Conservation (phyloP, 1,140 invertebrate species). For the Eciton burchellii region DNA sequence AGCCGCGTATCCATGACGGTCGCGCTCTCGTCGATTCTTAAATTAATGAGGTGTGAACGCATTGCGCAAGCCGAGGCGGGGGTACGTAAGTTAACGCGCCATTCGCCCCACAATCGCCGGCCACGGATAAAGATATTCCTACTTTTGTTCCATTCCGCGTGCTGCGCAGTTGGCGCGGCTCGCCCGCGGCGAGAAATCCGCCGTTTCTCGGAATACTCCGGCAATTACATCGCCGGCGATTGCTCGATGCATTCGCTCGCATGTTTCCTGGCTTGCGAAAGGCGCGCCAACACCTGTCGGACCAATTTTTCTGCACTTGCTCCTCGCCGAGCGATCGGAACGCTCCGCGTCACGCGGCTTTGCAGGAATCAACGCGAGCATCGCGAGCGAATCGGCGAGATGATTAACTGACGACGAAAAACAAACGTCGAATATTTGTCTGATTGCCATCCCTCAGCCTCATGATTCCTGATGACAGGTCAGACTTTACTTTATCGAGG, state of each 20-base stretch:
- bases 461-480: too few relatives aligned
- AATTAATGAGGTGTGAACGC: conserved; percentile 50
- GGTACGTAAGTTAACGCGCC: conserved; percentile 31
- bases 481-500: too few relatives aligned
- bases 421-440: too few relatives aligned
- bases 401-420: too few relatives aligned
- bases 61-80: conserved; percentile 15
- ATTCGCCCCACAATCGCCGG: conserved; percentile 15
- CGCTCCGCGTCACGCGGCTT: not conserved
- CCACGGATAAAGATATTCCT: conserved; percentile 33
- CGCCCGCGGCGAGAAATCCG: conserved; percentile 29
- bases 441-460: too few relatives aligned
- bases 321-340: not conserved
- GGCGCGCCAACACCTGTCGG: conserved; percentile 13
- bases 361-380: not conserved
- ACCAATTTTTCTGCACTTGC: conserved; percentile 4
- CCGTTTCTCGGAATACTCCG: conserved; percentile 33
- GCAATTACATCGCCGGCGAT: conserved; percentile 32
- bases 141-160: conserved; percentile 25
- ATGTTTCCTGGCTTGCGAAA: conserved; percentile 31
- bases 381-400: not conserved
- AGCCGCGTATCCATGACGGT: not conserved
- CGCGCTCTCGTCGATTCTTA: not conserved
- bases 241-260: not conserved
- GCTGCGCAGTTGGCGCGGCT: not conserved